Evolutionary conservation across 2,113 vertebrate species (phyloP), one percentile per base, ranked within the genome.

Genomic region (Bathybates hornii): DNA sequence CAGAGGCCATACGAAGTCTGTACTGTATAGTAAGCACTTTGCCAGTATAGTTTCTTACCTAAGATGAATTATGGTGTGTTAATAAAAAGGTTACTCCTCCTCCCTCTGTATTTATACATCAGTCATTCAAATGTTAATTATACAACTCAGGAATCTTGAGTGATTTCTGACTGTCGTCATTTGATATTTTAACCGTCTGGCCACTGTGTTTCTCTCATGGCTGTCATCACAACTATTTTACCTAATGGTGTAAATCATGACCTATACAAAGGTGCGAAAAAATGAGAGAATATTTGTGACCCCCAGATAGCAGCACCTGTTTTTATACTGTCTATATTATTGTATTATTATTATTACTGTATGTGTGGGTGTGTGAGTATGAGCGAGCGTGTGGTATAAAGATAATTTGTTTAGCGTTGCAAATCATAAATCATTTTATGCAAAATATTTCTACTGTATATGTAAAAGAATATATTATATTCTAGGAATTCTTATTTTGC

Each of bases 1-100:
- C 86, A 90, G 91, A 94, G 93, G 94, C 93, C 93, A 95, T 93
- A 94, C 88, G 36, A 92, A 91, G 93, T 94, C 93, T 91, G 91
- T 94, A 95, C 93, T 94, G 93, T 95, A 93, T 90, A 94, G 91
- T 81, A 92, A 96, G 95, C 95, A 96, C 95, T 95, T 95, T 95
- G 91, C 88, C 89, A 92, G 83, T 91, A 89, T 92, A 89, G 83
- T 92, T 95, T 93, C 88, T 90, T 92, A 94, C 41, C 36, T 86
- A 63, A 87, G 87, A 84, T 34, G 68, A 76, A 92, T 66, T 34
- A 21, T 86, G 78, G 85, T 80, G 82, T 86, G 56, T 89, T 82
- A 52, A 82, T 83, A 45, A 80, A 83, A 85, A 81, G 48, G 24
- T 80, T 57, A 32, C 27, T 76, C 24, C 63, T 50, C 66, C 80